Evolutionary conservation across 2,888 invertebrate species (phyloP), one percentile per base, ranked within the genome.

Genomic region (Drosophila meridiana): DNA sequence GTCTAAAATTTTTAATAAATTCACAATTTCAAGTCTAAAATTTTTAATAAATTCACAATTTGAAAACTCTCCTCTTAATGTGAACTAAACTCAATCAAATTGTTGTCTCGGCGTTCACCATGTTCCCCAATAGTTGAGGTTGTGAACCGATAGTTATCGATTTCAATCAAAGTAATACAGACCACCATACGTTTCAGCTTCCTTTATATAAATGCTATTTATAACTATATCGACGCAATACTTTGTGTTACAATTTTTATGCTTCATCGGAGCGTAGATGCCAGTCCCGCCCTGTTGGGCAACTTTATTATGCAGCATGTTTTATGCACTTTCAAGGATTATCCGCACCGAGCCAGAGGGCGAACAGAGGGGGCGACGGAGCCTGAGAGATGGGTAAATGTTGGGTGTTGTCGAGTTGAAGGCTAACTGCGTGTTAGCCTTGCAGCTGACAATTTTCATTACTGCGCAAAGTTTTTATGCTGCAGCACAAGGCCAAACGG

Each of bases 371-470:
- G 34, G 11, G 53, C 11, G 26, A 3, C 20, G 14, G 30, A 13
- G 26, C 6, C 0, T 8, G 26, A 32, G 36, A 36, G 38, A 2
- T 30, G 28, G 3, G 50, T 2, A 32, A 60, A 28, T 13, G 32
- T 42, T 28, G 14, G 50, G 34, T 52, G 34, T 11, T 20, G 34
- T 52, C n/a, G 36, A 11, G 36, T 30, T 50, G 61, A 57, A 69
- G 58, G 58, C 34, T 55, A 59, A 50, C 53, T 59, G 76, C 65
- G 62, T 66, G n/a, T 20, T 69, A 47, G 69, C 75, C 75, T 65
- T 75, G 74, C 53, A 55, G 69, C 66, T 63, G 52, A 63, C 65
- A 63, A 57, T 63, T 69, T 69, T 66, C 73, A 77, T 77, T 73
- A 69, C n/a, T 47, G 68, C 53, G 42, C 20, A 67, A 56, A 67